phyloP scores from a whole-genome alignment of 1,140 invertebrate species.

The Ooceraea biroi region DNA sequence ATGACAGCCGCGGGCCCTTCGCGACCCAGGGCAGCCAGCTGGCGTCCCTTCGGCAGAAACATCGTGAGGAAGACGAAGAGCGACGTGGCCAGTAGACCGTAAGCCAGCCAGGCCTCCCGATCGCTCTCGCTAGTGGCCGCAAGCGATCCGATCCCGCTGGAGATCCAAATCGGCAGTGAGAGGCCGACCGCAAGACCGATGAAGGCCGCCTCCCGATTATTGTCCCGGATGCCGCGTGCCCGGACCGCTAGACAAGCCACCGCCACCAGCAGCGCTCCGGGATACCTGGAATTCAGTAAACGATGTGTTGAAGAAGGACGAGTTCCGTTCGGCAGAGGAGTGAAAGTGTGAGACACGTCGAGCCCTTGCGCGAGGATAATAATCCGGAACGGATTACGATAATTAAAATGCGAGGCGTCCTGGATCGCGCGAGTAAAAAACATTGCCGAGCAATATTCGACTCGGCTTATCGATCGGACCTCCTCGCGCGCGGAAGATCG shows the following conservation, averaged over 20 bases:
- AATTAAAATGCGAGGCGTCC: no score
- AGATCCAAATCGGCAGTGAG: slow-evolving; percentile 94
- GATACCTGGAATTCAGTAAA: slow-evolving; percentile 88
- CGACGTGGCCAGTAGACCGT: slow-evolving; percentile 93
- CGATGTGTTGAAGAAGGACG: neutral
- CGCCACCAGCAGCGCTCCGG: slow-evolving; percentile 92
- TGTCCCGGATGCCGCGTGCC: slow-evolving; percentile 95
- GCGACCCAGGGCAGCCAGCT: slow-evolving; percentile 95
- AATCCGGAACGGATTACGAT: no score
- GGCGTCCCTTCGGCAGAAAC: slow-evolving; percentile 97
- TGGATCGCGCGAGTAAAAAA: neutral
- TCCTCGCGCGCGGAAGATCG: neutral
- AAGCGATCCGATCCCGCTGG: slow-evolving; percentile 88
- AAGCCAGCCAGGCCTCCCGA: slow-evolving; percentile 95
- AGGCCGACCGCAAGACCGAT: slow-evolving; percentile 95
- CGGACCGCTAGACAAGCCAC: slow-evolving; percentile 94
- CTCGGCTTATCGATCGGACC: neutral
- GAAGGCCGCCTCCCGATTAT: slow-evolving; percentile 95
- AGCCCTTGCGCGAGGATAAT: no score
- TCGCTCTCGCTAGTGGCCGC: slow-evolving; percentile 91
- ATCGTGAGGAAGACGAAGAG: slow-evolving; percentile 95
- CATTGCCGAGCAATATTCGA: neutral
- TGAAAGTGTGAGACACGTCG: neutral
- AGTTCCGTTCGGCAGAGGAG: neutral
- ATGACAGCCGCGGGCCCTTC: slow-evolving; percentile 85